phyloP scores from a whole-genome alignment of 1,140 invertebrate species.

The Drosophila kikkawai region DNA sequence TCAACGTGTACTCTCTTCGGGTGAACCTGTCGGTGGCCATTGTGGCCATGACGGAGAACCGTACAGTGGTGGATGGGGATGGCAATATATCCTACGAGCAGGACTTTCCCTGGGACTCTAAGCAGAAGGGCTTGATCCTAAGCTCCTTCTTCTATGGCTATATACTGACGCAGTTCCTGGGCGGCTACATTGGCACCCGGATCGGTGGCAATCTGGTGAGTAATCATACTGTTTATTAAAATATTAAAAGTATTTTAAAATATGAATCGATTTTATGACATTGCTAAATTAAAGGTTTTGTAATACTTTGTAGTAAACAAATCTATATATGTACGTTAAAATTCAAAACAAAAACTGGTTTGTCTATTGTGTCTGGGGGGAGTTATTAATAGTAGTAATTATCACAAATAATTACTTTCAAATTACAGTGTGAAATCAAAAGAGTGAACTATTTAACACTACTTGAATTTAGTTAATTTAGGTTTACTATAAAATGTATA shows the following conservation, averaged over 20 bases:
- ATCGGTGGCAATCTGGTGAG: conserved; percentile 90
- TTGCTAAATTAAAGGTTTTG: conserved; percentile 39
- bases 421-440: background rate
- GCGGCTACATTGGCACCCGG: conserved; percentile 90
- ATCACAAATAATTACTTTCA: conserved; percentile 1
- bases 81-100: conserved; percentile 86
- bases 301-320: background rate
- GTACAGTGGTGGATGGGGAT: conserved; percentile 86
- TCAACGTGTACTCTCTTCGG: conserved; percentile 93
- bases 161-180: conserved; percentile 90
- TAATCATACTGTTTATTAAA: conserved; percentile 82
- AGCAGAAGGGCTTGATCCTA: conserved; percentile 92
- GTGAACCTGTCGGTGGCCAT: conserved; percentile 96
- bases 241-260: too few species aligned
- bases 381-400: conserved; percentile 3
- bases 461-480: background rate
- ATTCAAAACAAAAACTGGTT: background rate
- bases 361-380: background rate
- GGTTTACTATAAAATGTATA: background rate
- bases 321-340: conserved; percentile 1
- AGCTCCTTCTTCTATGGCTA: conserved; percentile 96
- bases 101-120: conserved; percentile 93
- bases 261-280: background rate
- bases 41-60: conserved; percentile 93
- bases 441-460: background rate